These are phyloP conservation scores for Neomorphus geoffroyi DNA, from an alignment of 2,797 vertebrate species.

Conservation along the genomic window DNA sequence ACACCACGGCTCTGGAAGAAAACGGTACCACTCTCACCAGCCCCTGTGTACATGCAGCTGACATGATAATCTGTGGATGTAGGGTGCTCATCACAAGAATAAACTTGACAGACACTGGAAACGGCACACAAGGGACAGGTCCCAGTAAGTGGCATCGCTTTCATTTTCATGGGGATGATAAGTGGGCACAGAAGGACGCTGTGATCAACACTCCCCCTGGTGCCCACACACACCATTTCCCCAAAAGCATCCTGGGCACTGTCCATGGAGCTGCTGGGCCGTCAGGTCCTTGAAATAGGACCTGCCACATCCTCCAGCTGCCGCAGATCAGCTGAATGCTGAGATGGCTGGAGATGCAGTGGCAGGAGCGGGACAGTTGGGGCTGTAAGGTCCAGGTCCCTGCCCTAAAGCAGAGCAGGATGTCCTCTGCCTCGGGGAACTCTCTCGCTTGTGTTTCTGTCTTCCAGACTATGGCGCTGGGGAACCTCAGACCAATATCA, in stretches of 20 bases:
- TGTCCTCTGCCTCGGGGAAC: neutral
- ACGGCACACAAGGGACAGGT: rapidly evolving
- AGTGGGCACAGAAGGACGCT: neutral
- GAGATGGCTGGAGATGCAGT: neutral
- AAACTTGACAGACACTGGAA: neutral
- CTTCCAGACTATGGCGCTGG: neutral
- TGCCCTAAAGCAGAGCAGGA: neutral
- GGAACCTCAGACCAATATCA: neutral
- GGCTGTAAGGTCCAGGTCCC: neutral
- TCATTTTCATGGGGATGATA: neutral
- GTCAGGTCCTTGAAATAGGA: neutral
- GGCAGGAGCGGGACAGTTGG: rapidly evolving
- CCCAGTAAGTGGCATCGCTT: neutral
- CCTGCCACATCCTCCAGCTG: neutral
- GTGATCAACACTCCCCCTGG: rapidly evolving
- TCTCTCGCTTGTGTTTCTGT: neutral
- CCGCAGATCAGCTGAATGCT: neutral
- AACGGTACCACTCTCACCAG: neutral
- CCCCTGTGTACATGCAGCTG: rapidly evolving
- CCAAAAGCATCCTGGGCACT: rapidly evolving
- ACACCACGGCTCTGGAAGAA: rapidly evolving
- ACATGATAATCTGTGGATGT: rapidly evolving
- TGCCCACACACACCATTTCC: rapidly evolving
- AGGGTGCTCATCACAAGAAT: neutral
- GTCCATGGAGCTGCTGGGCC: neutral